Base-by-base conservation (phyloP, 1,140 invertebrate genomes). In the Elysia chlorotica region DNA sequence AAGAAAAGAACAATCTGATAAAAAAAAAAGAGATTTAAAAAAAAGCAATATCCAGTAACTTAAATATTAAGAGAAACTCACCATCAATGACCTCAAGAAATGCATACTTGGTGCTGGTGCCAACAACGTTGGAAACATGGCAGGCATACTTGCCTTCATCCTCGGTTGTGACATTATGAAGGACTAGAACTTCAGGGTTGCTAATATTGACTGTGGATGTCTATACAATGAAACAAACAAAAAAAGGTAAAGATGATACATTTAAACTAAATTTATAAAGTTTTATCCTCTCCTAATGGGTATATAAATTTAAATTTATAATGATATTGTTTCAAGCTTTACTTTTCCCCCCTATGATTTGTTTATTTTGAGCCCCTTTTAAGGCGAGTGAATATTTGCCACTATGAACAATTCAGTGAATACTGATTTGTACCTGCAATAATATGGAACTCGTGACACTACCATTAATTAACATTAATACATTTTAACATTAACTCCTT, bases 111-210 rank as follows among this genome's bases (percentile, higher is more conserved):
- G 92, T 91, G 0, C 92, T 91, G 33, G 90, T 89, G 0, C 96
- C 96, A 19, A 97, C 88, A 48, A 90, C 90, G 84, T 96, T 98
- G 2, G 92, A 90, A 0, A 94, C 95, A 4, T 96, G 89, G 83
- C 96, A 99, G 0, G 94, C 93, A 83, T 98, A 98, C 94, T 94
- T 97, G 0, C 95, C 96, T 84, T 95, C 93, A 79, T 97, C 93
- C 38, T 92, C 91, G 71, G 93, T 89, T 0, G 94, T 96, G 0
- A 97, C 93, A 83, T 98, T 97, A 59, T 89, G 88, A 25, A 98
- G 82, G 6, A 91, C 89, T 10, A 97, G 86, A 19, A 92, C 85
- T 86, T 96, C 92, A 0, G 92, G 91, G 78, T 92, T 84, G 2
- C 77, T 82, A 25, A 78, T 75, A 59, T 83, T 77, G 48, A 81